phyloP scores from a whole-genome alignment of 2,797 vertebrate species.

The Melanotaenia parkinsoni region DNA sequence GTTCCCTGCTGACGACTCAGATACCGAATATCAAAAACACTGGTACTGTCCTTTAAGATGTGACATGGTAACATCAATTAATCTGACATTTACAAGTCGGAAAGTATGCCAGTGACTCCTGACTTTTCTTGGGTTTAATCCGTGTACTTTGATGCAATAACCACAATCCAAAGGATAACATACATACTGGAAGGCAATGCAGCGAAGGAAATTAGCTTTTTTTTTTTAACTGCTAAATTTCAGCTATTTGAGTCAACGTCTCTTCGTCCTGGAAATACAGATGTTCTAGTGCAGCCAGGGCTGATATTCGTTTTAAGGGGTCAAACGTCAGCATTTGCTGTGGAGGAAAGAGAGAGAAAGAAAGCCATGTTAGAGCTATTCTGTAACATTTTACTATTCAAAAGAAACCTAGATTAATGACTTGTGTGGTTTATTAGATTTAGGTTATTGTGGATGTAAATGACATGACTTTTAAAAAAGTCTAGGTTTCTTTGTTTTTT shows the following conservation, averaged over 20 bases:
- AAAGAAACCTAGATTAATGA: neutral
- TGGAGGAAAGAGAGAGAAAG: slow-evolving; percentile 24
- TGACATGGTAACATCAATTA: slow-evolving; percentile 49
- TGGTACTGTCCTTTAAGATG: slow-evolving; percentile 59
- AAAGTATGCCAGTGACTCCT: slow-evolving; percentile 42
- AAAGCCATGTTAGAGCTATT: slow-evolving; percentile 12
- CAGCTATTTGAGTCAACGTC: slow-evolving; percentile 62
- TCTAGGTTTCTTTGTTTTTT: too few species aligned
- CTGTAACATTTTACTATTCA: neutral
- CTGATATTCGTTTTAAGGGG: slow-evolving; percentile 87
- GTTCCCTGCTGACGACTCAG: slow-evolving; percentile 28
- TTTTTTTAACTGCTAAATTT: slow-evolving; percentile 27
- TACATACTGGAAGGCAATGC: slow-evolving; percentile 37
- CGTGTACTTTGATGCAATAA: slow-evolving; percentile 46
- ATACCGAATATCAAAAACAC: slow-evolving; percentile 59
- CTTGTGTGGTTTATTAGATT: too few species aligned
- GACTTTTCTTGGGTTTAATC: slow-evolving; percentile 44
- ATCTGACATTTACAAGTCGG: slow-evolving; percentile 55
- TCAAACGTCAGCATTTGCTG: slow-evolving; percentile 92
- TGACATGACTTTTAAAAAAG: too few species aligned
- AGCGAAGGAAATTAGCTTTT: neutral
- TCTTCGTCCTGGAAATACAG: slow-evolving; percentile 82
- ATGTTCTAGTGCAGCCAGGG: slow-evolving; percentile 87
- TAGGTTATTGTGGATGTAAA: neutral
- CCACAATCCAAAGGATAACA: slow-evolving; percentile 46